phyloP scores from a whole-genome alignment of 2,797 vertebrate species.

The Babyrousa celebensis region DNA sequence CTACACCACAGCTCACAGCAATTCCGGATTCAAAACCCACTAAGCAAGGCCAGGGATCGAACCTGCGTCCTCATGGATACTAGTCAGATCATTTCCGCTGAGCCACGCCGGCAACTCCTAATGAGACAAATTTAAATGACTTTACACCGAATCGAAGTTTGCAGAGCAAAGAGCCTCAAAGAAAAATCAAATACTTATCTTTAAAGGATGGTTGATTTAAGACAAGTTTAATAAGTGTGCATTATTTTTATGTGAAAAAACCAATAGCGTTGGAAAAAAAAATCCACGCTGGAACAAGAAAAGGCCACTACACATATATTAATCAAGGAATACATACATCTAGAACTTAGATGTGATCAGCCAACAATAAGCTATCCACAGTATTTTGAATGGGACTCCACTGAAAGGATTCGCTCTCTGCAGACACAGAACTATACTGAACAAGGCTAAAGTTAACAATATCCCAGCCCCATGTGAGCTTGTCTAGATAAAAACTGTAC shows the following conservation, averaged over 20 bases:
- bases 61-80: too few species aligned
- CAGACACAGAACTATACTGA: not conserved
- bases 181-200: constrained; percentile 20
- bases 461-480: not conserved
- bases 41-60: too few species aligned
- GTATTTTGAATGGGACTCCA: not conserved
- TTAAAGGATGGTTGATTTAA: not conserved
- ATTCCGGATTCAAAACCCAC: too few species aligned
- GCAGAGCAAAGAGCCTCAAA: not conserved
- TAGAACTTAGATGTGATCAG: not conserved
- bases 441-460: not conserved
- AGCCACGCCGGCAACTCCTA: not conserved
- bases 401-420: not conserved
- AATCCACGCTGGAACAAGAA: not conserved
- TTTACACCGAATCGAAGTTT: not conserved
- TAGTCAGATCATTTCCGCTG: too few species aligned
- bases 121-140: not conserved
- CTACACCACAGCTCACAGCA: too few species aligned
- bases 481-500: not conserved
- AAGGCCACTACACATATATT: not conserved
- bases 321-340: not conserved
- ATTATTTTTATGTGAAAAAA: constrained; percentile 28
- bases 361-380: not conserved
- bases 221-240: constrained; percentile 2
- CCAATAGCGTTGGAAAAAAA: not conserved